Base-by-base conservation (phyloP, 2,797 vertebrate species). In the Protonibea diacanthus region DNA sequence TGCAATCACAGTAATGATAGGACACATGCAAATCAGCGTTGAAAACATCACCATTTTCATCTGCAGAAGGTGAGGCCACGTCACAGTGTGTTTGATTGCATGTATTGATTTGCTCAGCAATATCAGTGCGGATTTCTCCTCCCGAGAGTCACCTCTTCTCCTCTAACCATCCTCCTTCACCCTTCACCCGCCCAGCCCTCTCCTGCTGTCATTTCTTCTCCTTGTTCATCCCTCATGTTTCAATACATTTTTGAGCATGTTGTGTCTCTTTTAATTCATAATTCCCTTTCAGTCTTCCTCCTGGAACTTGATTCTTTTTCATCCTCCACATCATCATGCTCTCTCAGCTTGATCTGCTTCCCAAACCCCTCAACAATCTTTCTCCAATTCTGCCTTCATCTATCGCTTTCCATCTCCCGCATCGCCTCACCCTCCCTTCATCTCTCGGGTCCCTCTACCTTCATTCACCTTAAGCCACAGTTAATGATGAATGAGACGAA, bases 401-500 rank as follows among this genome's bases (percentile, higher is more conserved):
- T 84, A 73, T 80, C 81, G 49, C 70, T 71, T 71, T 79, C 55
- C 53, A 49, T 78, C 80, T 83, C 74, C 74, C n/a, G 45, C 73
- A 42, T 29, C 33, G 21, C 63, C 77, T 79, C 69, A 29, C 18
- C 40, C 59, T 61, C 55, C 70, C 73, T 75, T 85, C 76, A 81
- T 87, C 74, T 85, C 66, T 59, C 48, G 6, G 63, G 60, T 80
- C 49, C 47, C 62, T 76, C 47, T 71, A 45, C 67, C 76, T 80
- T 87, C 84, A 75, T 85, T 90, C 89, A 89, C 84, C 77, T 86
- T 71, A 89, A 91, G 83, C 80, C 80, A 63, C 83, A 83, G 87
- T 87, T 91, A 89, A 93, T 91, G 90, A 91, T 93, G 84, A 91
- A 92, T 90, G 89, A 91, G 81, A 83, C 25, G 64, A 69, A 62